A percentile compares a stretch with the other conserved stretches of the same genome.
Conservation (phyloP, 2,113 vertebrate genomes). For the Chaetorhynchus papuensis region DNA sequence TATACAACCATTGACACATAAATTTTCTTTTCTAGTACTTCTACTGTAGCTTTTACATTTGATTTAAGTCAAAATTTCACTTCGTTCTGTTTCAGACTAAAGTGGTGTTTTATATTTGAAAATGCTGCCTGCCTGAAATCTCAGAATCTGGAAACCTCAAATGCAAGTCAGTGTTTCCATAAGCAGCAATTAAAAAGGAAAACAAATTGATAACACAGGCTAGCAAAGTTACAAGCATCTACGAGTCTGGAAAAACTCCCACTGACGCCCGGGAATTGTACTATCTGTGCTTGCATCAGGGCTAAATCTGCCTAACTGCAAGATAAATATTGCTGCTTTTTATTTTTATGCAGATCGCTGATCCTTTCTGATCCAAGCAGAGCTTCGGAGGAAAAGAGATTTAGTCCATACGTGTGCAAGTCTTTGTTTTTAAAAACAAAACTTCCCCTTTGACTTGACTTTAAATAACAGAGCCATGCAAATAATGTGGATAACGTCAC, state of each 20-base stretch:
- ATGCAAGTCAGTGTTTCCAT: background rate
- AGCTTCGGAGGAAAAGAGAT: background rate
- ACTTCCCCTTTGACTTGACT: slow-evolving; percentile 33
- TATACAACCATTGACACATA: background rate
- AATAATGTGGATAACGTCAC: background rate
- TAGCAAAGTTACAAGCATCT: background rate
- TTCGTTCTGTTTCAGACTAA: background rate
- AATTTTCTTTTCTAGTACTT: background rate
- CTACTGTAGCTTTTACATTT: background rate
- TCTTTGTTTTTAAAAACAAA: background rate
- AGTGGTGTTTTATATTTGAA: background rate
- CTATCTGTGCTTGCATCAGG: background rate
- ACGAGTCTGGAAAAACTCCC: background rate
- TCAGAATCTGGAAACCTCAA: background rate
- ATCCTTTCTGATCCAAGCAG: background rate
- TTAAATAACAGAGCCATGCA: background rate
- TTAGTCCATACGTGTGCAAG: background rate
- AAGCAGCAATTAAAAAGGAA: background rate
- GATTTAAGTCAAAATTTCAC: background rate
- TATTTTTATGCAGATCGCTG: background rate
- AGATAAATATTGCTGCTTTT: background rate
- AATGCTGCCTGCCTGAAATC: background rate
- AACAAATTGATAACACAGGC: background rate
- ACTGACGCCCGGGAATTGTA: background rate
- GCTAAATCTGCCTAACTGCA: background rate